phyloP scores from a whole-genome alignment of 2,797 vertebrate species.

The Paedocypris micromegethes region DNA sequence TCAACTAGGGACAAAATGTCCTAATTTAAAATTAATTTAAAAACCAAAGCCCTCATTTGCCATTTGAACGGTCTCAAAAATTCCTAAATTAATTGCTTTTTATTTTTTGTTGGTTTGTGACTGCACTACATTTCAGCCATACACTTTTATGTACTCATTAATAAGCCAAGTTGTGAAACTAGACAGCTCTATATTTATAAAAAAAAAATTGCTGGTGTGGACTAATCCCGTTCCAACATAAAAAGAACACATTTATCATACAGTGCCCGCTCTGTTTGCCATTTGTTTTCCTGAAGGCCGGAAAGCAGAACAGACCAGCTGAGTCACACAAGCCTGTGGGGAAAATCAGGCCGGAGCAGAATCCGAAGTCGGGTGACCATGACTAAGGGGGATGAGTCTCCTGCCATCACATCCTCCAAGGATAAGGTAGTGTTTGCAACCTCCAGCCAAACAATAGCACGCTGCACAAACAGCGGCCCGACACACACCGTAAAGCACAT shows the following conservation, averaged over 20 bases:
- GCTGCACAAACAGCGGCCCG: neutral
- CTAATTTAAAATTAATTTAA: too few relatives aligned
- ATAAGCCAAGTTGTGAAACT: too few relatives aligned
- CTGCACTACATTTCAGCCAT: neutral
- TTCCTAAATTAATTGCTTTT: too few relatives aligned
- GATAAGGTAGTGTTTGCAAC: neutral
- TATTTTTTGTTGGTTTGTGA: too few relatives aligned
- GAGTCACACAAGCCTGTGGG: conserved; percentile 24
- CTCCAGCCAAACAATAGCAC: neutral
- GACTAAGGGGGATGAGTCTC: conserved; percentile 6
- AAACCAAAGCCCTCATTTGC: too few relatives aligned
- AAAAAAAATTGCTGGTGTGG: neutral
- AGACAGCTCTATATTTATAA: too few relatives aligned
- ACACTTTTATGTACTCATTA: neutral
- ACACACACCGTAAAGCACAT: neutral
- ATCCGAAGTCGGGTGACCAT: conserved; percentile 16
- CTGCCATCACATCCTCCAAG: neutral
- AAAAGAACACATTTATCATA: neutral
- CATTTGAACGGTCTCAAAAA: too few relatives aligned
- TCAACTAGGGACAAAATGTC: too few relatives aligned
- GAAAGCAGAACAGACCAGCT: conserved; percentile 18
- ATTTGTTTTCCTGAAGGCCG: conserved; percentile 16
- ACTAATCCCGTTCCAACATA: neutral
- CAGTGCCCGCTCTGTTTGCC: neutral
- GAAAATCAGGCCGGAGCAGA: conserved; percentile 18